These are phyloP conservation scores for Strigops habroptila DNA, from an alignment of 2,113 vertebrate genomes.

Conservation along the genomic window DNA sequence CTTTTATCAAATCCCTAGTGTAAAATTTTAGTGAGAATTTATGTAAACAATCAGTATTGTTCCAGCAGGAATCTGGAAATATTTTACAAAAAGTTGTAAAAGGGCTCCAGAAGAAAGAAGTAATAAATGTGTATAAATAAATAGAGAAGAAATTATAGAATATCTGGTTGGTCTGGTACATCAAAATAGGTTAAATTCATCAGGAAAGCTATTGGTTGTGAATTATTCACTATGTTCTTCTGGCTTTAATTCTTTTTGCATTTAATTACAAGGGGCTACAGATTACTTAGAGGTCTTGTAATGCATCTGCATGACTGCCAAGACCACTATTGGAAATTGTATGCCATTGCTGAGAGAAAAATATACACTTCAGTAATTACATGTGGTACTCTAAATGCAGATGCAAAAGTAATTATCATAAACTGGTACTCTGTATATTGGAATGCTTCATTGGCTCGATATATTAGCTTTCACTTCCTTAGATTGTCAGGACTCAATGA, in stretches of 20 bases:
- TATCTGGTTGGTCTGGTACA: neutral
- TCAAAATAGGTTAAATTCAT: constrained; percentile 28
- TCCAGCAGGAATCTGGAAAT: neutral
- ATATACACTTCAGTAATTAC: constrained; percentile 58
- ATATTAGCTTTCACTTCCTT: neutral
- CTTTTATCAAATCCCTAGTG: neutral
- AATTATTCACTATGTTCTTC: constrained; percentile 34
- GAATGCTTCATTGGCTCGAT: constrained; percentile 3
- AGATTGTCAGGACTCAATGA: neutral
- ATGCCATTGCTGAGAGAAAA: constrained; percentile 45
- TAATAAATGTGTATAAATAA: neutral
- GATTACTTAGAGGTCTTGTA: constrained; percentile 61
- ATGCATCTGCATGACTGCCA: constrained; percentile 47
- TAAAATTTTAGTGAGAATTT: neutral
- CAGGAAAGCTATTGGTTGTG: neutral
- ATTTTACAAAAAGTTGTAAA: neutral
- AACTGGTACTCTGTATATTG: constrained; percentile 35
- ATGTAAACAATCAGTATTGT: neutral
- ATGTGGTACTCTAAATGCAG: constrained; percentile 46
- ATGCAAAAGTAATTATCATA: constrained; percentile 60
- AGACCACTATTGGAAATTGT: constrained; percentile 56
- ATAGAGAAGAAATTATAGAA: neutral
- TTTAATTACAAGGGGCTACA: constrained; percentile 57
- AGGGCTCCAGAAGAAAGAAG: neutral
- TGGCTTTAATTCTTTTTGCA: constrained; percentile 29